Evolutionary conservation across 92 coral and sea anemone species (phyloP), one percentile per base, ranked within the genome.

Genomic region (Montipora capitata): DNA sequence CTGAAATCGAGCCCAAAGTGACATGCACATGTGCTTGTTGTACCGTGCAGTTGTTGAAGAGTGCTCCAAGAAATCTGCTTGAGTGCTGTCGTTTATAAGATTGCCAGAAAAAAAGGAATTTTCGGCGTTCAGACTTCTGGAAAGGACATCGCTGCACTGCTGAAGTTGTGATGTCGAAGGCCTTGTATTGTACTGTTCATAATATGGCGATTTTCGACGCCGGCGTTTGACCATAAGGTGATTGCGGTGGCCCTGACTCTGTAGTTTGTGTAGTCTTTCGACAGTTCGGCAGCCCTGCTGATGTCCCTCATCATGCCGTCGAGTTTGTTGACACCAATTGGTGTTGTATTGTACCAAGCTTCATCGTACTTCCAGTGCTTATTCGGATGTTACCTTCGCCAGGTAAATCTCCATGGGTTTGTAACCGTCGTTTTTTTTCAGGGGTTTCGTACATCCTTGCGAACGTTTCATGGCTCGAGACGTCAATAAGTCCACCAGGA

Each of bases 181-280:
- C 57, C 88, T 48, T 4, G n/a, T 40, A 39, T 72, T 80, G 81
- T 80, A 80, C 56, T 73, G 79, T 40, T 40, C 92, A 88, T 71
- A 13, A 88, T 70, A 42, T 88, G 88, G 45, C 88, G 54, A 66
- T 82, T 74, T 40, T 79, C 56, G 64, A 88, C 48, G 43, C 82
- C 88, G 12, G 88, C 70, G 43, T 88, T 88, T 11, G 82, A 88
- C 88, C 88, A 87, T 13, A 80, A 42, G 40, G 88, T 88, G 27
- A 88, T 88, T 6, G 82, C 86, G 7, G 92, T 81, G 70, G 88
- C 87, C 44, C 91, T 70, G 79, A 88, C 83, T 51, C 90, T 72
- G 85, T 89, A 81, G 85, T 84, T 89, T 40, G 93, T 89, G 84
- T 88, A 83, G 68, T 0, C 69, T 16, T 82, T 54, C 10, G 83